Evolutionary conservation across 2,888 invertebrate species (phyloP).

Genomic region (Argynnis bischoffii): DNA sequence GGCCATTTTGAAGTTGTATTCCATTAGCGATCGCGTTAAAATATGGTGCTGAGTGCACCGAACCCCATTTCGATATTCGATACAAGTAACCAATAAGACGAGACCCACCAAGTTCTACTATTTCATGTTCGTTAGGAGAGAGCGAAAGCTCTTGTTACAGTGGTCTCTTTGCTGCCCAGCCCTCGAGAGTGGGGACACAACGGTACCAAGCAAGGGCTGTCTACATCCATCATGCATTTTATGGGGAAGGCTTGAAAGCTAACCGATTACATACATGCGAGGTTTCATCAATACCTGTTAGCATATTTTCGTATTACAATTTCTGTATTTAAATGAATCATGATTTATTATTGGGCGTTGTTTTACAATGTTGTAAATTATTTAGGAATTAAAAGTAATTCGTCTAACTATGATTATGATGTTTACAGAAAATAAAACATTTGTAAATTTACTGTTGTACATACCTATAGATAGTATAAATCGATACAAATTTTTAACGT

Average conservation of each 20-base stretch:
- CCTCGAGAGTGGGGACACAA: conserved; percentile 73
- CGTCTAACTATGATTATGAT: too few species aligned
- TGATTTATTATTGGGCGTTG: background rate
- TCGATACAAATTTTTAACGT: background rate
- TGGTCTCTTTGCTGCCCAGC: conserved; percentile 62
- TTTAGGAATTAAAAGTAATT: background rate
- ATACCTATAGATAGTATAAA: background rate
- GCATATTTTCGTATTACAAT: conserved; percentile 41
- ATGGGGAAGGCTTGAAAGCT: conserved; percentile 69
- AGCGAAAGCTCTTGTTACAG: conserved; percentile 50
- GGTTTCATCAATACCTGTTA: conserved; percentile 56
- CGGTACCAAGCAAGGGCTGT: conserved; percentile 75
- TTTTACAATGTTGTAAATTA: background rate
- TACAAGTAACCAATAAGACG: conserved; percentile 57
- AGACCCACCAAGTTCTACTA: conserved; percentile 48
- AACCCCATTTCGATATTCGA: conserved; percentile 68
- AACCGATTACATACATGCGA: conserved; percentile 73
- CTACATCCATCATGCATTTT: conserved; percentile 79
- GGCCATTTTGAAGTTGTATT: conserved; percentile 69
- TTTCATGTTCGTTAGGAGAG: conserved; percentile 45
- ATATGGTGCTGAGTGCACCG: conserved; percentile 76
- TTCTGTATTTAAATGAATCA: conserved; percentile 13
- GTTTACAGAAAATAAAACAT: background rate
- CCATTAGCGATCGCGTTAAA: conserved; percentile 71
- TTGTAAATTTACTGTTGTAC: background rate